A percentile compares a stretch with the other conserved stretches of the same genome.
Evolutionary conservation across 2,113 vertebrate species (phyloP).

Genomic region (Elachura formosa): DNA sequence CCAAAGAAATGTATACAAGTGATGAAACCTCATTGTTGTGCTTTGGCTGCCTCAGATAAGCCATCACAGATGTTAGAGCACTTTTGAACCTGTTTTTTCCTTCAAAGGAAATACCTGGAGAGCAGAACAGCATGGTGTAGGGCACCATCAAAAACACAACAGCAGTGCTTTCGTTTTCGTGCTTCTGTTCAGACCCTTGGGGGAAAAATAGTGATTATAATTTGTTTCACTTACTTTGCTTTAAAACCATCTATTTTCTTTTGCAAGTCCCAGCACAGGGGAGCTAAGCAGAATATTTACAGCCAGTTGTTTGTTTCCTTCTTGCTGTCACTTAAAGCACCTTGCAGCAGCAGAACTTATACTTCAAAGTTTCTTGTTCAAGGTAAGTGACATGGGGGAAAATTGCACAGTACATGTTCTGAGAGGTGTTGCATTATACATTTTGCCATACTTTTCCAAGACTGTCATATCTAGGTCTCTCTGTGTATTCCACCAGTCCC

Average conservation of each 20-base stretch:
- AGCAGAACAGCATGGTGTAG: background rate
- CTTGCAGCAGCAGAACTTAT: background rate
- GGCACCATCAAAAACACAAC: background rate
- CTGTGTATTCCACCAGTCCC: background rate
- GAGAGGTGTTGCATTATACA: background rate
- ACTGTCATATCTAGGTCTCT: background rate
- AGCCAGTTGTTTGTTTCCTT: background rate
- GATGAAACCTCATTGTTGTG: background rate
- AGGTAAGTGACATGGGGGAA: background rate
- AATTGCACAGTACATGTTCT: background rate
- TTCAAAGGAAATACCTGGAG: background rate
- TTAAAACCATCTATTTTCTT: background rate
- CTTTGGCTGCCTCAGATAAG: background rate
- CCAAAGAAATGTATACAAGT: background rate
- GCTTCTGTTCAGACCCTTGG: background rate
- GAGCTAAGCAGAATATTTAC: background rate
- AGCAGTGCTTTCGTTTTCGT: background rate
- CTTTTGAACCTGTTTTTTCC: background rate
- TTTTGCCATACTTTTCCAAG: background rate
- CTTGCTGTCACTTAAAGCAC: background rate
- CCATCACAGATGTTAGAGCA: background rate
- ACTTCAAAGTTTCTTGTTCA: conserved; percentile 1
- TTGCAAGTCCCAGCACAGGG: background rate
- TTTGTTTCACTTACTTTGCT: background rate
- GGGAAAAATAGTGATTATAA: background rate